These are phyloP conservation scores for Dermochelys coriacea DNA, from an alignment of 2,797 vertebrate genomes.

Conservation along the genomic window DNA sequence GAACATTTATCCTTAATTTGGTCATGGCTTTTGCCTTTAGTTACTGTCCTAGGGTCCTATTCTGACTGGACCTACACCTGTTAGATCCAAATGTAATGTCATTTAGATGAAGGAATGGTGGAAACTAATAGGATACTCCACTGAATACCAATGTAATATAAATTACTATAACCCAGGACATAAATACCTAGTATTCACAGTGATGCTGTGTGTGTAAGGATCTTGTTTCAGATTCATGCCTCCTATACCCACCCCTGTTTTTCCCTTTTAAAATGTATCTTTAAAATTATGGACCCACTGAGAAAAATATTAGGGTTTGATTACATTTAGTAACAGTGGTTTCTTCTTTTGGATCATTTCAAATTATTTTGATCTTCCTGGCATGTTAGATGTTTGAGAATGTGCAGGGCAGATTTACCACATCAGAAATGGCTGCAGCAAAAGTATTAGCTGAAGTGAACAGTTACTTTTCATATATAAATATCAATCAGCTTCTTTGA, in stretches of 20 bases:
- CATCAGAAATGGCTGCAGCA: neutral
- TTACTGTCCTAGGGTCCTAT: neutral
- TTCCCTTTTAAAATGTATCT: neutral
- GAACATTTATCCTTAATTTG: neutral
- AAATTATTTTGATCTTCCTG: rapidly evolving
- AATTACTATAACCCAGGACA: neutral
- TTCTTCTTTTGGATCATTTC: rapidly evolving
- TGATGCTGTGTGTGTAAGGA: neutral
- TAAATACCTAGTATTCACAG: rapidly evolving
- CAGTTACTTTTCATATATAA: rapidly evolving
- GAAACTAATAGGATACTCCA: rapidly evolving
- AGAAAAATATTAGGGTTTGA: rapidly evolving
- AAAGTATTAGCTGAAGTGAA: neutral
- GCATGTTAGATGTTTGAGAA: neutral
- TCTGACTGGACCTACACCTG: neutral
- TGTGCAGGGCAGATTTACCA: neutral
- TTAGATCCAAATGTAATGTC: neutral
- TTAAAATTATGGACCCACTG: neutral
- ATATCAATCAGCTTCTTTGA: neutral
- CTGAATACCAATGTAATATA: rapidly evolving
- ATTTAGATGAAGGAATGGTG: neutral
- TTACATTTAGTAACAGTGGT: neutral
- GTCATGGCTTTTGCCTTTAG: neutral
- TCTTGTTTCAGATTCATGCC: neutral
- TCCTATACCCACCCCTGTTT: neutral